Evolutionary conservation across 2,797 vertebrate genomes (phyloP).

Genomic region (Calcarius lapponicus): DNA sequence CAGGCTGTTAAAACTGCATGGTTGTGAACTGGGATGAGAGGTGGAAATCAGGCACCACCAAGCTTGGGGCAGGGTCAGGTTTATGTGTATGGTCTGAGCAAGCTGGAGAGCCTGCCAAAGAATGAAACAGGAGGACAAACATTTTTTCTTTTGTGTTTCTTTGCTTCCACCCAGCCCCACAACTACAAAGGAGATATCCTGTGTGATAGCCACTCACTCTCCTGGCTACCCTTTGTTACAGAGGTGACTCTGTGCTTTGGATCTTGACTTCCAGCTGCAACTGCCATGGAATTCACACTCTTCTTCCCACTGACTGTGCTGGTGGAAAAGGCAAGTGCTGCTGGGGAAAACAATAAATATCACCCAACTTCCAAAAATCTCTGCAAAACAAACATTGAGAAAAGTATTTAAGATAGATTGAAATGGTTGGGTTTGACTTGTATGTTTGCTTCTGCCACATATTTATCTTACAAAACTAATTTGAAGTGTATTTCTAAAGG

Average conservation of each 20-base stretch:
- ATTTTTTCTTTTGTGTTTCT: neutral
- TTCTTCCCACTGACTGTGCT: neutral
- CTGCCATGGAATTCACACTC: constrained; percentile 68
- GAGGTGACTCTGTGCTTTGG: constrained; percentile 82
- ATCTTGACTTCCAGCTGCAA: constrained; percentile 76
- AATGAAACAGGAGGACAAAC: neutral
- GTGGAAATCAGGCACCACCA: neutral
- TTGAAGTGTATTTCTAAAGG: neutral
- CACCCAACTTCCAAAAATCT: neutral
- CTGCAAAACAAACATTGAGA: neutral
- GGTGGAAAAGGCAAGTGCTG: constrained; percentile 47
- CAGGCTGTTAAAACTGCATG: neutral
- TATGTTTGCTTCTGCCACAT: neutral
- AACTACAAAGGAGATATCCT: constrained; percentile 78
- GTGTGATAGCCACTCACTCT: constrained; percentile 77
- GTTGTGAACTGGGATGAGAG: neutral
- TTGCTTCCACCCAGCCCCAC: constrained; percentile 45
- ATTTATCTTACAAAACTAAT: neutral
- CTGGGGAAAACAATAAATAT: neutral
- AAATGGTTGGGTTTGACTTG: neutral
- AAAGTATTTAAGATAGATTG: neutral
- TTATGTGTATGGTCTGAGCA: neutral
- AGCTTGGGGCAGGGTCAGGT: neutral
- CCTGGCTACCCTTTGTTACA: constrained; percentile 77
- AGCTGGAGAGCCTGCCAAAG: neutral